Conservation (phyloP, 1,140 invertebrate species). For the Whitmania pigra region DNA sequence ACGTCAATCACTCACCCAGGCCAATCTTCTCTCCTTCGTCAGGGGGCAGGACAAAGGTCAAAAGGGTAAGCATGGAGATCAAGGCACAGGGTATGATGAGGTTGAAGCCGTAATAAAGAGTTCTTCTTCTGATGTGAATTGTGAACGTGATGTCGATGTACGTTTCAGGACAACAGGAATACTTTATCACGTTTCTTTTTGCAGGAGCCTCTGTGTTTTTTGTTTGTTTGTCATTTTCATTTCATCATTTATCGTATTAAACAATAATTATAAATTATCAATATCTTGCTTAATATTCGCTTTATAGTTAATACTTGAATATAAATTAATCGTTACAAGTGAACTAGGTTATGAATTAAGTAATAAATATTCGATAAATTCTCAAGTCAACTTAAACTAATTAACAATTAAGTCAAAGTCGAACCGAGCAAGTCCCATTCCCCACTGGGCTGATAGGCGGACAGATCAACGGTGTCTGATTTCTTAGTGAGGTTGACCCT, state of each 20-base stretch:
- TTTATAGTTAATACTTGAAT: neutral
- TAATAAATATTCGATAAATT: too few relatives aligned
- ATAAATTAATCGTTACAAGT: neutral
- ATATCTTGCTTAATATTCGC: too few relatives aligned
- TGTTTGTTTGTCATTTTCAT: too few relatives aligned
- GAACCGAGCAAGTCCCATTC: conserved; percentile 22
- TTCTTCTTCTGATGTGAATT: conserved; percentile 36
- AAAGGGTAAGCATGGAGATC: conserved; percentile 36
- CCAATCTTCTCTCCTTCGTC: conserved; percentile 41
- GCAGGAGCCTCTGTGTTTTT: conserved; percentile 15
- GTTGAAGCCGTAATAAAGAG: conserved; percentile 39
- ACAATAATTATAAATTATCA: too few relatives aligned
- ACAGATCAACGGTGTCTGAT: conserved; percentile 42
- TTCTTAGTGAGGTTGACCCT: conserved; percentile 46
- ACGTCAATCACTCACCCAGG: conserved; percentile 28
- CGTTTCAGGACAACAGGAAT: conserved; percentile 13
- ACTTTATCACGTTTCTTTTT: conserved; percentile 16
- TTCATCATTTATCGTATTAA: neutral
- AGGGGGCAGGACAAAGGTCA: conserved; percentile 36
- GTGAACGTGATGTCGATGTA: conserved; percentile 39
- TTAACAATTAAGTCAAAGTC: too few relatives aligned
- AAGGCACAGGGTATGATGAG: conserved; percentile 40
- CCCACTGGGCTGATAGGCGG: conserved; percentile 87
- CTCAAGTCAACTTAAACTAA: too few relatives aligned
- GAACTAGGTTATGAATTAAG: neutral